phyloP scores from a whole-genome alignment of 2,888 invertebrate genomes.

The Rhodophaea formosa region DNA sequence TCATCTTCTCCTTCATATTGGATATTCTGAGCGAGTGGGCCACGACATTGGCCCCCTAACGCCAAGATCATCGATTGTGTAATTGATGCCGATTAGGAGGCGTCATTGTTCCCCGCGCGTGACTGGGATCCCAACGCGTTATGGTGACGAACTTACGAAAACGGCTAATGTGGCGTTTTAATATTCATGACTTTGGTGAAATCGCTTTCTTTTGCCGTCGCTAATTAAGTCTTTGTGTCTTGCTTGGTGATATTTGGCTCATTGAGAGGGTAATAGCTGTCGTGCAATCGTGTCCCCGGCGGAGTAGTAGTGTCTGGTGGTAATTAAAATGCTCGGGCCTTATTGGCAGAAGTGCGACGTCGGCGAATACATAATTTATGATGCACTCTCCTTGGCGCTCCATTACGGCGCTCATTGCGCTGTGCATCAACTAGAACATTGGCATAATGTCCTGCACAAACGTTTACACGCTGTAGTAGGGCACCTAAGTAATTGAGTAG shows the following conservation, averaged over 20 bases:
- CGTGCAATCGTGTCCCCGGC: conserved; percentile 31
- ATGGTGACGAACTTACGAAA: conserved; percentile 54
- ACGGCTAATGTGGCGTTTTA: conserved; percentile 53
- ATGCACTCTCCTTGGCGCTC: conserved; percentile 39
- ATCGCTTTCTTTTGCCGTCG: conserved; percentile 51
- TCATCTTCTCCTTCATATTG: conserved; percentile 58
- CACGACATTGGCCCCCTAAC: conserved; percentile 73
- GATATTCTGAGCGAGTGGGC: conserved; percentile 65
- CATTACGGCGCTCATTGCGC: conserved; percentile 45
- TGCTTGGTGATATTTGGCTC: conserved; percentile 33
- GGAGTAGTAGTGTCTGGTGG: conserved; percentile 31
- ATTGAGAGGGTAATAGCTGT: conserved; percentile 36
- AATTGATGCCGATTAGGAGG: conserved; percentile 69
- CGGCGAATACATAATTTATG: conserved; percentile 53
- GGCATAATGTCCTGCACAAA: conserved; percentile 45
- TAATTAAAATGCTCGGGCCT: conserved; percentile 37
- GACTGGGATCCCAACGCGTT: conserved; percentile 44
- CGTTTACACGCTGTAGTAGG: conserved; percentile 31
- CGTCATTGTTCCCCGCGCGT: conserved; percentile 69
- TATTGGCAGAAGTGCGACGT: conserved; percentile 27
- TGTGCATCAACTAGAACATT: conserved; percentile 42
- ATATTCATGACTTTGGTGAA: conserved; percentile 69
- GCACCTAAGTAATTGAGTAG: background rate
- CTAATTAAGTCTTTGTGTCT: conserved; percentile 47
- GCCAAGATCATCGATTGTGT: conserved; percentile 67